Evolutionary conservation across 2,113 vertebrate genomes (phyloP).

Genomic region (Malurus cyaneus): DNA sequence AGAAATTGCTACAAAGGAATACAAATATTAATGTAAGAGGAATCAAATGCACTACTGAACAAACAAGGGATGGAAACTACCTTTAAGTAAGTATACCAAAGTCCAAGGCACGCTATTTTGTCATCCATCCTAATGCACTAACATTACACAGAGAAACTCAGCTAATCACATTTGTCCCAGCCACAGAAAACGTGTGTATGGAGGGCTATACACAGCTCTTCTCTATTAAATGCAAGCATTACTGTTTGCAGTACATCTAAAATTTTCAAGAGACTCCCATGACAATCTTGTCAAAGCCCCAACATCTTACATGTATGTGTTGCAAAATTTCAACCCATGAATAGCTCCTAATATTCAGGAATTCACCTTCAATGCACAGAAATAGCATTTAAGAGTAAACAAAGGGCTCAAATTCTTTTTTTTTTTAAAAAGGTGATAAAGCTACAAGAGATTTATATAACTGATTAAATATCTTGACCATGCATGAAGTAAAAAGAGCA

Average conservation of each 20-base stretch:
- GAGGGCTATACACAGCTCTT: background rate
- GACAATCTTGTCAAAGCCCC: background rate
- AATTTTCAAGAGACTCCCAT: background rate
- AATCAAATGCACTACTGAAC: background rate
- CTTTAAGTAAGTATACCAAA: background rate
- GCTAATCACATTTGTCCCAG: background rate
- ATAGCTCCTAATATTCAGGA: background rate
- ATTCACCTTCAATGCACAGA: background rate
- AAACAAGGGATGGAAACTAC: background rate
- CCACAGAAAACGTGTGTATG: fast-evolving
- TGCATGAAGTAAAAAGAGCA: background rate
- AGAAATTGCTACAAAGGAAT: background rate
- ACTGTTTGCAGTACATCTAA: background rate
- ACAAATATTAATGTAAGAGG: background rate
- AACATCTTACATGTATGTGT: background rate
- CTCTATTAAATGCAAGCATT: background rate
- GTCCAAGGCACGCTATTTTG: background rate
- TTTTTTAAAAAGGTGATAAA: background rate
- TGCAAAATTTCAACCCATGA: background rate
- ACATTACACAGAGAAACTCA: background rate
- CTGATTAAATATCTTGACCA: background rate
- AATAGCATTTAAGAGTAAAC: background rate
- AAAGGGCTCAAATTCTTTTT: background rate
- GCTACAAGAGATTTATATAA: background rate
- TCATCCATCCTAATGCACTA: background rate